Percentiles rank a stretch among this genome's conserved stretches.
phyloP scores from a whole-genome alignment of 1,140 invertebrate species.

The Drosophila grimshawi region DNA sequence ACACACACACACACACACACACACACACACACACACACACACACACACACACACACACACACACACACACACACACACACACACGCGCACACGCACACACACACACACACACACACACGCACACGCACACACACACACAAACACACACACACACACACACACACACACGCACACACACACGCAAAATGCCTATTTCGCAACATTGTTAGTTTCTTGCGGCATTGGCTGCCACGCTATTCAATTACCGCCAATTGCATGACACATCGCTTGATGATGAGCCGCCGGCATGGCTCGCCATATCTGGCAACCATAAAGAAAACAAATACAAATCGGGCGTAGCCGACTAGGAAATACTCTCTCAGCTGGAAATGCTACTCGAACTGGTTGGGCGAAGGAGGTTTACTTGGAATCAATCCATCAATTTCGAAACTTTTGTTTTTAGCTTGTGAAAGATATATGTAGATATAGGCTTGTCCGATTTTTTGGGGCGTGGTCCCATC shows the following conservation, averaged over 20 bases:
- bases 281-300: constrained; percentile 40
- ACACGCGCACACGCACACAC: neutral
- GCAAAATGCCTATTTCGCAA: constrained; percentile 56
- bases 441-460: too few relatives aligned
- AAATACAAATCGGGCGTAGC: too few relatives aligned
- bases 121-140: neutral
- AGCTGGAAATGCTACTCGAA: too few relatives aligned
- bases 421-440: too few relatives aligned
- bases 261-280: constrained; percentile 53
- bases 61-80: neutral
- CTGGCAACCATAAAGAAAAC: neutral
- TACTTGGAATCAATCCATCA: too few relatives aligned
- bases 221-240: constrained; percentile 41
- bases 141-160: too few relatives aligned
- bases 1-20: neutral
- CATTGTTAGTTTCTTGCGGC: constrained; percentile 53
- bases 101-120: neutral
- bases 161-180: too few relatives aligned
- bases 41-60: too few relatives aligned
- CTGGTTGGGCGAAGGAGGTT: too few relatives aligned
- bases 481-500: too few relatives aligned
- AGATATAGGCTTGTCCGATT: too few relatives aligned
- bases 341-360: too few relatives aligned
- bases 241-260: constrained; percentile 65
- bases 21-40: neutral